Conservation (phyloP, 2,113 vertebrate genomes). For the Forbesichthys papilliferus region DNA sequence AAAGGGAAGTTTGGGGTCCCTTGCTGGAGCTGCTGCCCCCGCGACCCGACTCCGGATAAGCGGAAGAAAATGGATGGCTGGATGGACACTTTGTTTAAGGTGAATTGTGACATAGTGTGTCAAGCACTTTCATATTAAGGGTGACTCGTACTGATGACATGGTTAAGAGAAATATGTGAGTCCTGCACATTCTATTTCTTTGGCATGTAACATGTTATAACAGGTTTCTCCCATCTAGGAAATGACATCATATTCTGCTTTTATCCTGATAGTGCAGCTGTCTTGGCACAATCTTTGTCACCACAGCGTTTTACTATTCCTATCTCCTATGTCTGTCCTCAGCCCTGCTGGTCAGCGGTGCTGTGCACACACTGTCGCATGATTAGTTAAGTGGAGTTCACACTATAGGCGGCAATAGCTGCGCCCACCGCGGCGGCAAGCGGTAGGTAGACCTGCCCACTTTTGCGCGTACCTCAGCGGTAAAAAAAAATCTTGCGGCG, state of each 20-base stretch:
- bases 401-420: too few relatives aligned
- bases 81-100: not conserved
- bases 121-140: constrained; percentile 59
- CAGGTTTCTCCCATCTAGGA: constrained; percentile 21
- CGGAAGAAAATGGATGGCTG: too few relatives aligned
- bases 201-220: constrained; percentile 54
- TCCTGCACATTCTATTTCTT: constrained; percentile 52
- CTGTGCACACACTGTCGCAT: not conserved
- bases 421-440: too few relatives aligned
- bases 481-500: too few relatives aligned
- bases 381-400: too few relatives aligned
- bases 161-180: constrained; percentile 49
- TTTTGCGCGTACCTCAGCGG: too few relatives aligned
- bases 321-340: not conserved
- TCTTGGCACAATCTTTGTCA: constrained; percentile 29
- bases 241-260: constrained; percentile 27
- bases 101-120: constrained; percentile 23
- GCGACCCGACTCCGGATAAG: too few relatives aligned
- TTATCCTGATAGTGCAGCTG: constrained; percentile 21
- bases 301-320: constrained; percentile 15
- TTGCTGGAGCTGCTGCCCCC: too few relatives aligned
- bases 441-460: too few relatives aligned
- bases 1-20: too few relatives aligned
- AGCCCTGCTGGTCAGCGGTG: not conserved
- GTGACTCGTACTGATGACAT: constrained; percentile 48